Conservation (phyloP, 2,113 vertebrate genomes). For the Pygoscelis adeliae region DNA sequence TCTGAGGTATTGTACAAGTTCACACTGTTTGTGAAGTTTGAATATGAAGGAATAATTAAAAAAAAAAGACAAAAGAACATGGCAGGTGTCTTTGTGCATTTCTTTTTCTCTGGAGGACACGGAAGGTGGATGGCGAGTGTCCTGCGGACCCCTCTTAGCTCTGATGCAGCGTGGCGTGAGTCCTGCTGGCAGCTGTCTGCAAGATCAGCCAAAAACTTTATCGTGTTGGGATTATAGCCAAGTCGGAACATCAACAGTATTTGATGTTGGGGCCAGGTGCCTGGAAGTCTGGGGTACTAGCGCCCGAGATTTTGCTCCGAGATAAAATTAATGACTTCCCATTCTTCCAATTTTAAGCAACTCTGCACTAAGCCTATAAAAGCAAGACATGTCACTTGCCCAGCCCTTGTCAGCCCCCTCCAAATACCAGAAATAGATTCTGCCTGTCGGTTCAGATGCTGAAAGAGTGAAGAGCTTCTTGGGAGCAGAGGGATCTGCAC, state of each 20-base stretch:
- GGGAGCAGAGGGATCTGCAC: no score
- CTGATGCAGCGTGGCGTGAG: fast-evolving
- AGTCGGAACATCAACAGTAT: background rate
- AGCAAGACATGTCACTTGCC: background rate
- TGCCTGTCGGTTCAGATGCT: background rate
- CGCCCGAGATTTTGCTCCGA: background rate
- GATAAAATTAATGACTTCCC: background rate
- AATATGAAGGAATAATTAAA: slow-evolving; percentile 90
- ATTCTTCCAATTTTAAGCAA: background rate
- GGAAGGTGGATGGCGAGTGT: background rate
- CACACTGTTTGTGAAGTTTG: slow-evolving; percentile 91
- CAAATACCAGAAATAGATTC: background rate
- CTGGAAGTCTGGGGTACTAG: background rate
- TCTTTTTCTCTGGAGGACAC: background rate
- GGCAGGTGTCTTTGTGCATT: slow-evolving; percentile 39
- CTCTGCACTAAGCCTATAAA: background rate
- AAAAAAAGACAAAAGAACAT: slow-evolving; percentile 69
- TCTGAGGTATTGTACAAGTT: slow-evolving; percentile 89
- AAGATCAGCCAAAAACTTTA: background rate
- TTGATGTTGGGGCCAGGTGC: background rate
- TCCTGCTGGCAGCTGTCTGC: background rate
- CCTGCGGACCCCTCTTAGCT: background rate
- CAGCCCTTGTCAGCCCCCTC: background rate
- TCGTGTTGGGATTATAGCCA: fast-evolving
- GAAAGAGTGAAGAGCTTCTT: background rate